These are phyloP conservation scores for Ptilodon capucinus DNA, from an alignment of 2,888 invertebrate species.

Conservation along the genomic window DNA sequence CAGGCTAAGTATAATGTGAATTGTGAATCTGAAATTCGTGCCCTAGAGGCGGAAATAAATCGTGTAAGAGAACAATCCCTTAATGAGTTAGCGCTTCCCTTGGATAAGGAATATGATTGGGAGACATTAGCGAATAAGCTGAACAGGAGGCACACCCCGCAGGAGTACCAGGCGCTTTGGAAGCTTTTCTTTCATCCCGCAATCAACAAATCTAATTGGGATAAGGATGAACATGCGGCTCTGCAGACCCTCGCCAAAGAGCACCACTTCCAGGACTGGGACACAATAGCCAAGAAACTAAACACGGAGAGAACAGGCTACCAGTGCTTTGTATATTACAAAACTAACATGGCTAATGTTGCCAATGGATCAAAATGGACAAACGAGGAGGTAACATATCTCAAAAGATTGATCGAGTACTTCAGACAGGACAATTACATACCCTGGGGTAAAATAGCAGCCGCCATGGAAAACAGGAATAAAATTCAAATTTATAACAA, in stretches of 20 bases:
- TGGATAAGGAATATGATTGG: slow-evolving; percentile 83
- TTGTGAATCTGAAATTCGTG: slow-evolving; percentile 30
- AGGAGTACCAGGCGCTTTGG: slow-evolving; percentile 88
- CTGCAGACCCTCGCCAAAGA: slow-evolving; percentile 50
- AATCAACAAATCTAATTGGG: slow-evolving; percentile 79
- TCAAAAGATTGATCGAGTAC: slow-evolving; percentile 84
- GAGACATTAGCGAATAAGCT: slow-evolving; percentile 71
- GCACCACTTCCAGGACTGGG: slow-evolving; percentile 85
- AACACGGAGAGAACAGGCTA: slow-evolving; percentile 84
- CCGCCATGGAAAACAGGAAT: slow-evolving; percentile 84
- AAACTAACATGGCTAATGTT: slow-evolving; percentile 69
- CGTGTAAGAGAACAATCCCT: slow-evolving; percentile 42
- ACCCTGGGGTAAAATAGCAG: slow-evolving; percentile 88
- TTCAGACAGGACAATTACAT: slow-evolving; percentile 85
- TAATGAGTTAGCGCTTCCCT: slow-evolving; percentile 53
- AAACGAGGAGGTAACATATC: slow-evolving; percentile 85
- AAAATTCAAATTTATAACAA: slow-evolving; percentile 86
- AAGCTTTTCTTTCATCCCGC: slow-evolving; percentile 86
- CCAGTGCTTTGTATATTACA: slow-evolving; percentile 86
- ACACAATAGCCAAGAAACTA: slow-evolving; percentile 81
- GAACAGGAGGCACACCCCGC: slow-evolving; percentile 81
- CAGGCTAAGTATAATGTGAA: slow-evolving; percentile 18
- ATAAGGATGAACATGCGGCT: slow-evolving; percentile 46
- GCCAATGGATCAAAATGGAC: slow-evolving; percentile 82
- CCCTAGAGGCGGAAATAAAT: slow-evolving; percentile 39